Evolutionary conservation across 2,113 vertebrate genomes (phyloP), one percentile per base, ranked within the genome.

Genomic region (Gambusia affinis): DNA sequence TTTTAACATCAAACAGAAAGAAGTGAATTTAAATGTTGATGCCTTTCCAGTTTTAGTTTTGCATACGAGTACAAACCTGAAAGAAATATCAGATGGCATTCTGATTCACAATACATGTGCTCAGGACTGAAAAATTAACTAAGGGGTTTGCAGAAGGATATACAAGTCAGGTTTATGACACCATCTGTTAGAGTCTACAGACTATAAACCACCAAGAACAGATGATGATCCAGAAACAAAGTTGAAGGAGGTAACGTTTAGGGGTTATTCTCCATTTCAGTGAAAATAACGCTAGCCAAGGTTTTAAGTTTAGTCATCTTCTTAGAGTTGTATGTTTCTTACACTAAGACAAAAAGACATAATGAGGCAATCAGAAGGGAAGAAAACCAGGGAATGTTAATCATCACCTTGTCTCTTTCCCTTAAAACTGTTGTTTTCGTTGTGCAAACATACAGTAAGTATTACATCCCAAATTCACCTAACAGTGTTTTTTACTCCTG

Each of bases 371-470:
- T 24, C 12, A 14, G 33, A 65, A 60, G 29, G 75, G 75, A 12
- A 84, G 75, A 71, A 70, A 44, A 12, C 12, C 61, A 64, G 64
- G 67, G 67, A 65, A 82, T 60, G 33, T 76, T 29, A 29, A 54
- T 68, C 44, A 47, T 51, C 14, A 33, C 4, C 37, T 14, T 24
- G 12, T 64, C 30, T 64, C 7, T 19, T 22, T 24, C 51, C 17
- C 44, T 28, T 54, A 7, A 22, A 69, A 69, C 2, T 0, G 29
- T 24, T 89, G 77, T 83, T 87, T 85, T 15, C 70, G 76, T 91
- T 79, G 84, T 86, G 84, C 76, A 88, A 78, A 90, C 86, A 24
- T 42, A 6, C 2, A 44, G 29, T 29, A 2, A 65, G 67, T 6
- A 67, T 63, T 67, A 19, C 28, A 22, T 19, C 17, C 5, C 19